Evolutionary conservation across 1,140 invertebrate genomes (phyloP), one percentile per base, ranked within the genome.

Genomic region (Pteromalus puparum): DNA sequence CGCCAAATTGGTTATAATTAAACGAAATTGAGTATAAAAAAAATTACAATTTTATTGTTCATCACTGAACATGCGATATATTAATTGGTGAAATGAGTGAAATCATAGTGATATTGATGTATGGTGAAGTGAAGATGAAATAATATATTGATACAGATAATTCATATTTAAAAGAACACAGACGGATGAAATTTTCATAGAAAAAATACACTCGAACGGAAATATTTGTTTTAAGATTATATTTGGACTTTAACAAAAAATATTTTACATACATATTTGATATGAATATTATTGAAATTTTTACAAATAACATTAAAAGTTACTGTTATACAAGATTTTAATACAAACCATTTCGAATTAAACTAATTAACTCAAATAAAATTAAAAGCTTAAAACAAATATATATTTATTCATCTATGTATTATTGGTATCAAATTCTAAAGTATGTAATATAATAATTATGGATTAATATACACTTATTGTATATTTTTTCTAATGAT

Each of bases 381-480:
- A 85, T 81, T 85, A 85, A 85, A 85, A 85, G 81, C 78, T 85
- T 81, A 81, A 85, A 80, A 84, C 78, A 84, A 84, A 84, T 84
- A 75, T 84, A 84, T 81, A 80, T 84, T 1, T 80, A 42, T 85
- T 84, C 67, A 75, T 42, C 48, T 70, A 81, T 81, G 6, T 34
- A 81, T 26, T 61, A 79, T 13, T 80, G 48, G 68, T 84, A 80
- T 74, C 65, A 85, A 76, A 81, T 67, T 61, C 53, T 80, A 83
- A 38, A 84, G 24, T 84, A 48, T 24, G 74, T 81, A 72, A 75
- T 80, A 79, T 84, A 72, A 84, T 84, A 77, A 78, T 76, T 38
- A 75, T 78, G 34, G 78, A 83, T 38, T 79, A 42, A 79, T 83
- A 67, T 48, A 76, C 53, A 34, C 24, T 73, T 79, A 73, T 78